Evolutionary conservation across 2,113 vertebrate genomes (phyloP).

Genomic region (Myocastor coypus): DNA sequence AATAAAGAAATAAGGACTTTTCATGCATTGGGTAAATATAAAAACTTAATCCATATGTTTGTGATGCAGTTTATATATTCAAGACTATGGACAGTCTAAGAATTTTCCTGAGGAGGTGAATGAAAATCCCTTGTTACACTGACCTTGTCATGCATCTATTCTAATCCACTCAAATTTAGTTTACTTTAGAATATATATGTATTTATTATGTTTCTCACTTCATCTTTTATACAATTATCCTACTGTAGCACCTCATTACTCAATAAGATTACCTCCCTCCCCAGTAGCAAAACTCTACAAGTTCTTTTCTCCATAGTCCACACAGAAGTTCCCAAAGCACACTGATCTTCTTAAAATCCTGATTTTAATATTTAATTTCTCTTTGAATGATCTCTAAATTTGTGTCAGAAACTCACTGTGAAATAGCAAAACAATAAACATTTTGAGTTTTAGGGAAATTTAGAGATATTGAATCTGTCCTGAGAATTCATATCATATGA

Average conservation of each 20-base stretch:
- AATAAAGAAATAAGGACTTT: neutral
- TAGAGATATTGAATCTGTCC: neutral
- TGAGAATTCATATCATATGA: neutral
- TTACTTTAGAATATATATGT: neutral
- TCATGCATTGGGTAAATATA: neutral
- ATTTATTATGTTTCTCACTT: slow-evolving; percentile 5
- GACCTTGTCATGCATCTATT: neutral
- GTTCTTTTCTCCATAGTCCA: neutral
- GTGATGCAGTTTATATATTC: neutral
- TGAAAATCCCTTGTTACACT: neutral
- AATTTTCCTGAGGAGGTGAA: neutral
- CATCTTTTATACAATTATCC: neutral
- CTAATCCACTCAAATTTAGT: neutral
- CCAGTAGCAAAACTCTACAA: slow-evolving; percentile 1
- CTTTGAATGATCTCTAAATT: neutral
- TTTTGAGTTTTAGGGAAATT: neutral
- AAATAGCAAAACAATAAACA: slow-evolving; percentile 9
- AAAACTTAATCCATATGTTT: neutral
- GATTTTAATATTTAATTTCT: neutral
- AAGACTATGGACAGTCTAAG: neutral
- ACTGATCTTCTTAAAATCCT: neutral
- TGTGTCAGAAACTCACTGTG: neutral
- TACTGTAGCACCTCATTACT: neutral
- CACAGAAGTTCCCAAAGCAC: neutral
- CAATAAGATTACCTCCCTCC: neutral